Evolutionary conservation across 2,888 invertebrate species (phyloP).

Genomic region (Zygothrica quintamaculata): DNA sequence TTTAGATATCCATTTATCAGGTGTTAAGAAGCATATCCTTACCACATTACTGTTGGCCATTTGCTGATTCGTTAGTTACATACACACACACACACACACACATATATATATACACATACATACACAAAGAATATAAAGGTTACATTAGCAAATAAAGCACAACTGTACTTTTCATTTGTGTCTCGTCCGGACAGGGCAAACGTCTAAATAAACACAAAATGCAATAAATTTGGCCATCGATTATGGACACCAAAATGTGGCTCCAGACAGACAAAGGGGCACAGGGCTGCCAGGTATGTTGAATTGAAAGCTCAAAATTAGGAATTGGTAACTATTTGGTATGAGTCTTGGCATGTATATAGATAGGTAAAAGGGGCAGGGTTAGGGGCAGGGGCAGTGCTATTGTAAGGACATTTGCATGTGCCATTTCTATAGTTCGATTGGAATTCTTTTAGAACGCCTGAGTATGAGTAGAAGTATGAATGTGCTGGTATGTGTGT

Average conservation of each 20-base stretch:
- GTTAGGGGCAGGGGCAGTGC: neutral
- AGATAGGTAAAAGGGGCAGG: too few species aligned
- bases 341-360: neutral
- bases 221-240: conserved; percentile 77
- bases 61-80: too few species aligned
- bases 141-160: conserved; percentile 45
- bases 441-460: conserved; percentile 33
- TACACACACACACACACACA: too few species aligned
- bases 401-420: conserved; percentile 57
- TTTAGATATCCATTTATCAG: conserved; percentile 49
- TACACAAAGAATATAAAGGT: too few species aligned
- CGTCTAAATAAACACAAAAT: conserved; percentile 78
- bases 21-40: neutral
- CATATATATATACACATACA: too few species aligned
- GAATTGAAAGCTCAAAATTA: conserved; percentile 11
- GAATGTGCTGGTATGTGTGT: too few species aligned
- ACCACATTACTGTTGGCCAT: too few species aligned
- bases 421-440: conserved; percentile 34
- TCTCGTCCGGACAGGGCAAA: conserved; percentile 68
- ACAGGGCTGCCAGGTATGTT: neutral
- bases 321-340: conserved; percentile 22
- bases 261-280: conserved; percentile 18
- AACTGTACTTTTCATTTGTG: conserved; percentile 72
- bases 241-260: conserved; percentile 63
- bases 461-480: too few species aligned